Evolutionary conservation across 2,797 vertebrate genomes (phyloP), one percentile per base, ranked within the genome.

Genomic region (Hyperoplus immaculatus): DNA sequence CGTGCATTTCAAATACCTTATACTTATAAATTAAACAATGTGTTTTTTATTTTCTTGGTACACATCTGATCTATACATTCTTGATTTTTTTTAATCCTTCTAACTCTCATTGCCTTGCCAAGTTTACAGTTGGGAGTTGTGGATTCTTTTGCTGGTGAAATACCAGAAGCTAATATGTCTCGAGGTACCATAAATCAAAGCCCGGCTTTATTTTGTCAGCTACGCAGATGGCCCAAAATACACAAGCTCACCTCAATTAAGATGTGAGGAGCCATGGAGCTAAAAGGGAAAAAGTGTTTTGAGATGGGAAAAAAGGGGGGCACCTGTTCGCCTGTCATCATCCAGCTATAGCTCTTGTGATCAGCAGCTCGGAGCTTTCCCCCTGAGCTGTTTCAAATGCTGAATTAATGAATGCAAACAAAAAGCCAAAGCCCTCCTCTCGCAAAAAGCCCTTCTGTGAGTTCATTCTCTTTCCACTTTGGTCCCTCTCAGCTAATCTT

Each of bases 381-480:
- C 84, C 86, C 84, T 60, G 89, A 93, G 93, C 92, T 90, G 89
- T 79, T 90, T 86, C 80, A 83, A 29, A 66, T 81, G 78, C 84
- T 82, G 91, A 94, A 92, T 94, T 94, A 95, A 95, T 95, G 91
- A 94, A 80, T 86, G 90, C 91, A 95, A 95, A 95, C 93, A 93
- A 94, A 93, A 94, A 92, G 88, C 89, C 84, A 89, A 87, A 91
- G 80, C 82, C 29, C 85, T 90, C 87, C 84, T 92, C 82, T 58
- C 82, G 29, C 29, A 29, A 29, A 29, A 29, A 87, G 89, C 91
- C 93, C 90, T 82, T 92, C 84, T 90, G 91, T 90, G 87, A 87
- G 84, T 91, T 91, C 88, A 87, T 91, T 93, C 87, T 92, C 87
- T 91, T 75, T 85, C 89, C 88, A 90, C 88, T 92, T 91, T 90